Conservation (phyloP, 2,797 vertebrate genomes). For the Galaxias olidus region DNA sequence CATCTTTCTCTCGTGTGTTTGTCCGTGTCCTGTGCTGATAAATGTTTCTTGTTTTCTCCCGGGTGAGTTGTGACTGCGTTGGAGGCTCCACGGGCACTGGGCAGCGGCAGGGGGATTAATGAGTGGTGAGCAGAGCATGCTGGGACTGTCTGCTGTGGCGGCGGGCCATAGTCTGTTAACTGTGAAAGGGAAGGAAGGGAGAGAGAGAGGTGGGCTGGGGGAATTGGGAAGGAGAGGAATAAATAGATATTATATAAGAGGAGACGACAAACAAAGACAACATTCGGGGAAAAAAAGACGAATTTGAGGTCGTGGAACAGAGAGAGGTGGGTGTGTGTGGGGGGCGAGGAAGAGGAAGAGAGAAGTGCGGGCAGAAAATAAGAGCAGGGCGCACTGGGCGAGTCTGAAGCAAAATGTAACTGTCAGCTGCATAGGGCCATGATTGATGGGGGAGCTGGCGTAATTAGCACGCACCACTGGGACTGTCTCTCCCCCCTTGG, state of each 20-base stretch:
- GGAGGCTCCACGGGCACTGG: slow-evolving; percentile 34
- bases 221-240: too few species aligned
- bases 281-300: too few species aligned
- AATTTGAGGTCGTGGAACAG: too few species aligned
- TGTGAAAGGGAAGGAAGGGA: slow-evolving; percentile 63
- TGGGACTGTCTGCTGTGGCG: slow-evolving; percentile 31
- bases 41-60: slow-evolving; percentile 28
- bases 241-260: too few species aligned
- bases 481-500: too few species aligned
- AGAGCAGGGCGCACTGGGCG: slow-evolving; percentile 19
- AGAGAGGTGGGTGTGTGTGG: too few species aligned
- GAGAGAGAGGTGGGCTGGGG: too few species aligned
- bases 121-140: slow-evolving; percentile 13
- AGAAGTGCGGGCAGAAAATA: too few species aligned
- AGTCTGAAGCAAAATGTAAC: slow-evolving; percentile 62
- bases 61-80: slow-evolving; percentile 31
- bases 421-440: slow-evolving; percentile 56
- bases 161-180: slow-evolving; percentile 51
- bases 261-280: too few species aligned
- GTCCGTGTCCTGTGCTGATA: slow-evolving; percentile 29
- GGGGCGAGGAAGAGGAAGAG: too few species aligned
- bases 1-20: slow-evolving; percentile 3
- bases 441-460: slow-evolving; percentile 54
- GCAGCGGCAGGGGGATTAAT: slow-evolving; percentile 29
- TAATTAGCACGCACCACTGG: slow-evolving; percentile 65